Base-by-base conservation (phyloP, 2,888 invertebrate genomes). In the Gnatocerus cornutus region DNA sequence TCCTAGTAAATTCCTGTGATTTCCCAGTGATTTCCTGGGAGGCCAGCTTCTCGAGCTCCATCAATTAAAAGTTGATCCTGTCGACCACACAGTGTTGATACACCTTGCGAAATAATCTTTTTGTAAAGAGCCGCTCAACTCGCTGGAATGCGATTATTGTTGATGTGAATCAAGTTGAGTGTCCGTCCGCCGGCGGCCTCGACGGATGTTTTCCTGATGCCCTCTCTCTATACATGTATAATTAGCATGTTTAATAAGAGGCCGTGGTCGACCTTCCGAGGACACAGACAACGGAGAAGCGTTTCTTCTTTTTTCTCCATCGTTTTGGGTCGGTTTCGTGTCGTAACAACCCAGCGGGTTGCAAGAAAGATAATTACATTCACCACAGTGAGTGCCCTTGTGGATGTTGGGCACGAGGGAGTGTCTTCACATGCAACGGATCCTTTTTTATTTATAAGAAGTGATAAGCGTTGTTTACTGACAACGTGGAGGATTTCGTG, bases 191-290 rank as follows among this genome's bases (percentile, higher is more conserved):
- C 27, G 43, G 30, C 61, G 69, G 69, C 65, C 69, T 69, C 69
- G 68, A 43, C 29, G 59, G 61, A 69, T 69, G 61, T 69, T 69
- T 69, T 69, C 69, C 69, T 69, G 61, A 69, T 64, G 65, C 59
- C 61, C 61, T 69, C 69, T 55, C 48, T 48, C 55, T 55, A 41
- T 29, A 16, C 52, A 43, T 59, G 41, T 69, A 69, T 69, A 69
- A 69, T 69, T 69, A 69, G 69, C 65, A 69, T 69, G 33, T 65
- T 65, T 63, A 69, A 66, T 61, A 46, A 69, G 65, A 66, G 33
- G 53, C 46, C 65, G 53, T 27, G 59, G 65, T 69, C 69, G 69
- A 69, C 69, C 69, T 69, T 69, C 65, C 69, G 65, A 69, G 69
- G 69, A 69, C 69, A 69, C 64, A 29, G 50, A 50, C 48, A 12